These are phyloP conservation scores for Cyclargus thomasi DNA, from an alignment of 1,140 invertebrate genomes.

Conservation along the genomic window DNA sequence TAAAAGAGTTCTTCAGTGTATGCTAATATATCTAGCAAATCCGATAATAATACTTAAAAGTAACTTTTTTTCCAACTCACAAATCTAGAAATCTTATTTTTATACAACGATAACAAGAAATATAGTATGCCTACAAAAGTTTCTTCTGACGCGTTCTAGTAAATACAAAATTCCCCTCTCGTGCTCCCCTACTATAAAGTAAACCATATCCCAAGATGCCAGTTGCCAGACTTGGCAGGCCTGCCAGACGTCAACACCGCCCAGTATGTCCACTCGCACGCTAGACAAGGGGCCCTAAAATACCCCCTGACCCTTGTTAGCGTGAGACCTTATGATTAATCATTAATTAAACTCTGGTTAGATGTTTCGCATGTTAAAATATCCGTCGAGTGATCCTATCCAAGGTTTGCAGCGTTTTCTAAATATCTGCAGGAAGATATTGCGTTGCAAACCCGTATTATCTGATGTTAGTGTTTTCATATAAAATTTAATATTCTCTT, in stretches of 20 bases:
- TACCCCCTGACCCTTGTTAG: constrained; percentile 7
- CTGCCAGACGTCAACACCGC: background rate
- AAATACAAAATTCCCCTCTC: no score
- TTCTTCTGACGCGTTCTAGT: no score
- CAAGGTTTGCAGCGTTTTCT: background rate
- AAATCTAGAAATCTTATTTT: no score
- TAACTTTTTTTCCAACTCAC: no score
- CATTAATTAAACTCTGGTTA: background rate
- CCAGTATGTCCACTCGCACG: constrained; percentile 9
- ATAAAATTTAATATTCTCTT: no score
- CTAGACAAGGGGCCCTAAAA: background rate
- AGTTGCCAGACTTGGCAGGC: background rate
- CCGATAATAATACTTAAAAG: no score
- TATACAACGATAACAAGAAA: no score
- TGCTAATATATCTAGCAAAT: no score
- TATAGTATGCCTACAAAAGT: no score
- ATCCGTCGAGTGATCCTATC: background rate
- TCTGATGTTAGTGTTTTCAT: no score
- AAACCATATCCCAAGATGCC: background rate
- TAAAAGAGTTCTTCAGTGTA: no score
- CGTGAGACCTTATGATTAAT: constrained; percentile 2
- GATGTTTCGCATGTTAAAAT: background rate
- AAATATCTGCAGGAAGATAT: background rate
- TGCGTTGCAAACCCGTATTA: background rate
- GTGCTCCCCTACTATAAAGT: no score